phyloP scores from a whole-genome alignment of 2,797 vertebrate species.

The Masticophis lateralis region DNA sequence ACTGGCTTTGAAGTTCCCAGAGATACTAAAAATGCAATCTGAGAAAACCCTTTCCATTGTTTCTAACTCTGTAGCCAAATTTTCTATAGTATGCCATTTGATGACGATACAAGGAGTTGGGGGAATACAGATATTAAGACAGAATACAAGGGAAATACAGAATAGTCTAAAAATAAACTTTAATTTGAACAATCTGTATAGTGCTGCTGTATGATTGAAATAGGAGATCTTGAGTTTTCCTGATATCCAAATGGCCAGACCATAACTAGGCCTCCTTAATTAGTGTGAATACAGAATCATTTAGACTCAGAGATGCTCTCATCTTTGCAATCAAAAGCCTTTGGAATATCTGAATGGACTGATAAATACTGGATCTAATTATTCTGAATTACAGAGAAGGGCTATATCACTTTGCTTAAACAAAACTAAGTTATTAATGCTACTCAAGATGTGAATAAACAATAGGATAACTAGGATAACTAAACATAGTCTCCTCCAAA shows the following conservation, averaged over 20 bases:
- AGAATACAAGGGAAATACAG: neutral
- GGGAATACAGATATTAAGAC: neutral
- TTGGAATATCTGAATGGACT: neutral
- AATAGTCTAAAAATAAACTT: neutral
- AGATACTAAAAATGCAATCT: neutral
- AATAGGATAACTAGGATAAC: neutral
- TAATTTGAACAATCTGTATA: neutral
- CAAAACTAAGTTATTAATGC: neutral
- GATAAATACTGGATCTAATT: neutral
- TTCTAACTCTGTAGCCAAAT: neutral
- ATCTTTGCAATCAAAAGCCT: neutral
- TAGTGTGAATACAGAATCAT: neutral
- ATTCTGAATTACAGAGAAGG: neutral
- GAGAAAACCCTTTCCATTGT: neutral
- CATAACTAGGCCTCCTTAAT: neutral
- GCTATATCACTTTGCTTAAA: neutral
- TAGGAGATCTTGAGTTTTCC: neutral
- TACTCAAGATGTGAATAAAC: neutral
- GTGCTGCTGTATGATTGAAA: neutral
- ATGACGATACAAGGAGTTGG: neutral
- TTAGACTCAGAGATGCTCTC: accelerated
- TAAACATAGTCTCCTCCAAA: neutral
- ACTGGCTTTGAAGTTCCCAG: neutral
- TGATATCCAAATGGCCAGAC: neutral
- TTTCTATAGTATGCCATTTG: neutral